These are phyloP conservation scores for Theonella swinhoei DNA, from an alignment of 37 sponge, comb jelly and placozoan species.

Conservation along the genomic window DNA sequence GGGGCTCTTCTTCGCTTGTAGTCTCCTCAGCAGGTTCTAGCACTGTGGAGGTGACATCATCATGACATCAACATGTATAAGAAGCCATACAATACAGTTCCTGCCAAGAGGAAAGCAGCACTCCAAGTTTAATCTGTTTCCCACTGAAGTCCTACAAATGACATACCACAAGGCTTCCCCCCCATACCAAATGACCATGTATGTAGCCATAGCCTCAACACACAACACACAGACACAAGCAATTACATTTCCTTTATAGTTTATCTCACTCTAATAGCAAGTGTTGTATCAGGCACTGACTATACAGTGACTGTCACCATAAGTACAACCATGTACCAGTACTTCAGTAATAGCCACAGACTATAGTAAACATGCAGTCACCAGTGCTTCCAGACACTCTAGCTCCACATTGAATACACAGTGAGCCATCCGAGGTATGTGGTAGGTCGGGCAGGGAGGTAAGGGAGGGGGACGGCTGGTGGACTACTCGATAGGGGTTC, in stretches of 20 bases:
- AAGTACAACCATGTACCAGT: too few relatives aligned
- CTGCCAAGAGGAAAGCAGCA: background rate
- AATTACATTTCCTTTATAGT: background rate
- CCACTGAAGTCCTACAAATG: too few relatives aligned
- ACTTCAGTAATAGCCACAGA: too few relatives aligned
- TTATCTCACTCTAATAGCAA: too few relatives aligned
- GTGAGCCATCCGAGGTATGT: background rate
- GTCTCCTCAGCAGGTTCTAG: too few relatives aligned
- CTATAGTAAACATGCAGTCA: background rate
- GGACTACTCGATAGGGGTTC: background rate
- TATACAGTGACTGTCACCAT: too few relatives aligned
- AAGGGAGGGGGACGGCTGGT: slow-evolving; percentile 2
- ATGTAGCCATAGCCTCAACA: too few relatives aligned
- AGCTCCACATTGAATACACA: background rate
- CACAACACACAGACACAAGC: background rate
- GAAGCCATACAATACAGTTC: background rate
- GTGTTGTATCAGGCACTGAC: too few relatives aligned
- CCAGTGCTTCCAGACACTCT: background rate
- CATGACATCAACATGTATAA: too few relatives aligned
- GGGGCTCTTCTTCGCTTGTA: too few relatives aligned
- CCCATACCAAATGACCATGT: background rate
- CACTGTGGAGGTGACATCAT: too few relatives aligned
- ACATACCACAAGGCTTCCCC: background rate
- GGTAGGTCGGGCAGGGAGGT: background rate
- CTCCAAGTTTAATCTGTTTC: background rate